These are phyloP conservation scores for Tryphoninae sp. DNA, from an alignment of 2,888 invertebrate species.

Conservation along the genomic window DNA sequence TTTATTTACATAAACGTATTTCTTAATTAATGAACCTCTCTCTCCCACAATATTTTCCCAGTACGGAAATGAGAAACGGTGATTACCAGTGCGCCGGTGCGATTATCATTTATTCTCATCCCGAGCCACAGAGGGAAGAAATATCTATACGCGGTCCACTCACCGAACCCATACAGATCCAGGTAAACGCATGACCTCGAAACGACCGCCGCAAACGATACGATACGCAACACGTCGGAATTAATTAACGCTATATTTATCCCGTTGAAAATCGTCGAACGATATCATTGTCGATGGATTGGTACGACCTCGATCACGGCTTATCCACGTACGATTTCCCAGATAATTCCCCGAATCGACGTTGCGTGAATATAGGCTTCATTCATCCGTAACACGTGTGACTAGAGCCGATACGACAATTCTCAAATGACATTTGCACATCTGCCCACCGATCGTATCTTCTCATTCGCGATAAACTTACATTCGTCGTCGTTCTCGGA, in stretches of 20 bases:
- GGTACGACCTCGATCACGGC: slow-evolving; percentile 7
- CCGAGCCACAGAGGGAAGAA: slow-evolving; percentile 90
- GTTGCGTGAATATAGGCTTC: slow-evolving; percentile 41
- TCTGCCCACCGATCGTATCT: slow-evolving; percentile 2
- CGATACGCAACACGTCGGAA: not conserved
- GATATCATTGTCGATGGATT: slow-evolving; percentile 11
- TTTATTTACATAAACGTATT: not conserved
- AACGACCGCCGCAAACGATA: not conserved
- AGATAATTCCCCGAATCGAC: slow-evolving; percentile 39
- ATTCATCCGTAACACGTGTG: slow-evolving; percentile 12
- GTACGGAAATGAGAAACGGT: slow-evolving; percentile 84
- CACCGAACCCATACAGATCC: slow-evolving; percentile 89
- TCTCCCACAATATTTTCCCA: slow-evolving; percentile 1
- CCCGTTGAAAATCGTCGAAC: slow-evolving; percentile 16
- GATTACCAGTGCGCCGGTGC: slow-evolving; percentile 92
- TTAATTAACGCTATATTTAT: slow-evolving; percentile 28
- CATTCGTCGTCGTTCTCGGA: too few species aligned
- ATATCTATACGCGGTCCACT: slow-evolving; percentile 92
- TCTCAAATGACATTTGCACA: slow-evolving; percentile 38
- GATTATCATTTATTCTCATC: slow-evolving; percentile 88
- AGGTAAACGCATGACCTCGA: slow-evolving; percentile 83
- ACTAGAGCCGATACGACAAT: slow-evolving; percentile 24
- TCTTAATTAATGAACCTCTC: too few species aligned
- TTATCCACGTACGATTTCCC: not conserved
- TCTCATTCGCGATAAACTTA: not conserved